Conservation (phyloP, 2,797 vertebrate species). For the Potorous gilbertii region DNA sequence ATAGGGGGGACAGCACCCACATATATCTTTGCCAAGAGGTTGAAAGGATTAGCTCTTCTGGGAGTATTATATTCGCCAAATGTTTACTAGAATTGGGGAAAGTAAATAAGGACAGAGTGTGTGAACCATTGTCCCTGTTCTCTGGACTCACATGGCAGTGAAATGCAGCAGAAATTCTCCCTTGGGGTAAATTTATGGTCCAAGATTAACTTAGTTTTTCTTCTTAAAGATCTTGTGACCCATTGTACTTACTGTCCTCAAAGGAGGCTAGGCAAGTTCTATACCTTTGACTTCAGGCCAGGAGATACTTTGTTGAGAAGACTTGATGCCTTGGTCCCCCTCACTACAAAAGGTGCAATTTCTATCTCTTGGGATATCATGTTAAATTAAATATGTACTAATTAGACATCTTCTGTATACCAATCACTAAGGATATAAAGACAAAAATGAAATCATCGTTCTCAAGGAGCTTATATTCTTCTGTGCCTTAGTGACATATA, state of each 20-base stretch:
- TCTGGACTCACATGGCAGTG: not conserved
- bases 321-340: not conserved
- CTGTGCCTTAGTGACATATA: not conserved
- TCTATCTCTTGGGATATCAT: not conserved
- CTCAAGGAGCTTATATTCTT: not conserved
- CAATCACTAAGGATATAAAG: not conserved
- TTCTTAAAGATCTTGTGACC: not conserved
- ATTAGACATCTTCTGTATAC: not conserved
- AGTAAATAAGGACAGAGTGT: not conserved
- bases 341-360: not conserved
- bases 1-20: not conserved
- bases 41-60: not conserved
- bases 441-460: not conserved
- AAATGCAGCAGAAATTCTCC: constrained; percentile 1
- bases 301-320: not conserved
- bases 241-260: not conserved
- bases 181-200: constrained; percentile 3
- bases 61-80: not conserved
- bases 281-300: not conserved
- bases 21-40: constrained; percentile 11
- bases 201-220: not conserved
- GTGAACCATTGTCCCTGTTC: not conserved
- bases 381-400: too few species aligned
- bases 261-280: not conserved
- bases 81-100: not conserved